phyloP scores from a whole-genome alignment of 2,888 invertebrate genomes.

The Liposcelis brunnea region DNA sequence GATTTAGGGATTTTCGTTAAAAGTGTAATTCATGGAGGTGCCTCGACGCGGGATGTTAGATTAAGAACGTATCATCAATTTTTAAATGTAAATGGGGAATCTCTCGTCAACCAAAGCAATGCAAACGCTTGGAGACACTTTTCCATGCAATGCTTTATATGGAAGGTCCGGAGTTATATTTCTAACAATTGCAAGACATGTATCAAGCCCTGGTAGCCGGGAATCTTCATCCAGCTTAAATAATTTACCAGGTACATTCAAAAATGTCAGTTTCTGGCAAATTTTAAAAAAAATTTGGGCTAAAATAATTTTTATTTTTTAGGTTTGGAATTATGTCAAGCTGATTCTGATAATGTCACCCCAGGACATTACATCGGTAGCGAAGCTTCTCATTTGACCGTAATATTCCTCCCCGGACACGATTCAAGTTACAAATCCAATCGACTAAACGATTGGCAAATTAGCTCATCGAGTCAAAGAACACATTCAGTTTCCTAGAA shows the following conservation, averaged over 20 bases:
- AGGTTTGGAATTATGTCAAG: too few relatives aligned
- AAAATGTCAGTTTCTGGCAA: too few relatives aligned
- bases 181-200: conserved; percentile 69
- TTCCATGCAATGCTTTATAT: conserved; percentile 64
- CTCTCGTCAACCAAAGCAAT: conserved; percentile 73
- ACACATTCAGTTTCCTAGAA: conserved; percentile 29
- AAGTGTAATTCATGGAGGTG: conserved; percentile 87
- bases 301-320: too few relatives aligned
- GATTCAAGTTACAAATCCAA: conserved; percentile 15
- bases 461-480: conserved; percentile 36
- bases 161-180: conserved; percentile 76
- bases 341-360: neutral
- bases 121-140: conserved; percentile 85
- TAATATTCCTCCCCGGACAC: conserved; percentile 30
- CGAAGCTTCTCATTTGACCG: conserved; percentile 33
- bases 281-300: too few relatives aligned
- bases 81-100: conserved; percentile 79
- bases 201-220: conserved; percentile 21
- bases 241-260: too few relatives aligned
- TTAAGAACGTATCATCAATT: conserved; percentile 89
- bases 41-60: conserved; percentile 53
- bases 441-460: conserved; percentile 30
- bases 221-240: too few relatives aligned
- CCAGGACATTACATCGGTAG: conserved; percentile 31
- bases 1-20: conserved; percentile 96